phyloP scores from a whole-genome alignment of 35 echinoderm and acorn worm species.

The Lytechinus variegatus region DNA sequence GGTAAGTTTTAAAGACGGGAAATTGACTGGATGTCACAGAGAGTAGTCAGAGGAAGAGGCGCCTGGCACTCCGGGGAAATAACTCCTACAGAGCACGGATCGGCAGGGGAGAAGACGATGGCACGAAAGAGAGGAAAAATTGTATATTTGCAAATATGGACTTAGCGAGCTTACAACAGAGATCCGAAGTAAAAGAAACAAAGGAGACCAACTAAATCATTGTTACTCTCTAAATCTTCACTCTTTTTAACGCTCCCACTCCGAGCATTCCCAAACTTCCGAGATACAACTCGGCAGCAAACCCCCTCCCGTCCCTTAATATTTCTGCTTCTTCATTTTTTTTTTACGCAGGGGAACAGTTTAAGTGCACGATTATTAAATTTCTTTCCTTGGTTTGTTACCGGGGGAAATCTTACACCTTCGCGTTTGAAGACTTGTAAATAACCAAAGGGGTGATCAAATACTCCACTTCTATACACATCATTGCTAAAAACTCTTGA shows the following conservation, averaged over 20 bases:
- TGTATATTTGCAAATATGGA: slow-evolving; percentile 45
- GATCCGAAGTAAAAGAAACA: neutral
- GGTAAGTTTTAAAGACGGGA: slow-evolving; percentile 21
- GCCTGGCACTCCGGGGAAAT: slow-evolving; percentile 34
- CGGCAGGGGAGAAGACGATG: neutral
- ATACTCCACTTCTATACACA: slow-evolving; percentile 9
- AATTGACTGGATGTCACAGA: slow-evolving; percentile 15
- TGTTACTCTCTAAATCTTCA: neutral
- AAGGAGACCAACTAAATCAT: neutral
- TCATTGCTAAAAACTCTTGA: neutral
- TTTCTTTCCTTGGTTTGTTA: slow-evolving; percentile 31
- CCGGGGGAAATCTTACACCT: slow-evolving; percentile 40
- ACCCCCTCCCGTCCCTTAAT: neutral
- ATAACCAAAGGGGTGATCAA: slow-evolving; percentile 38
- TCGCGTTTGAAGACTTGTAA: slow-evolving; percentile 30
- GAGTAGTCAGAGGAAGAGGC: neutral
- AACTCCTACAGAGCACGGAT: neutral
- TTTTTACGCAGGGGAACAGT: slow-evolving; percentile 30
- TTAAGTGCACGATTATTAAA: slow-evolving; percentile 47
- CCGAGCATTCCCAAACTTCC: neutral
- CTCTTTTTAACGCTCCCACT: neutral
- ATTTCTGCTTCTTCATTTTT: too few relatives aligned
- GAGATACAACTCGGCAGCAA: neutral
- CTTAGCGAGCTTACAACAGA: neutral
- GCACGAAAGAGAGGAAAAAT: neutral